A percentile compares a stretch with the other conserved stretches of the same genome.
phyloP scores from a whole-genome alignment of 2,888 invertebrate species.

The Chloromyia formosa region DNA sequence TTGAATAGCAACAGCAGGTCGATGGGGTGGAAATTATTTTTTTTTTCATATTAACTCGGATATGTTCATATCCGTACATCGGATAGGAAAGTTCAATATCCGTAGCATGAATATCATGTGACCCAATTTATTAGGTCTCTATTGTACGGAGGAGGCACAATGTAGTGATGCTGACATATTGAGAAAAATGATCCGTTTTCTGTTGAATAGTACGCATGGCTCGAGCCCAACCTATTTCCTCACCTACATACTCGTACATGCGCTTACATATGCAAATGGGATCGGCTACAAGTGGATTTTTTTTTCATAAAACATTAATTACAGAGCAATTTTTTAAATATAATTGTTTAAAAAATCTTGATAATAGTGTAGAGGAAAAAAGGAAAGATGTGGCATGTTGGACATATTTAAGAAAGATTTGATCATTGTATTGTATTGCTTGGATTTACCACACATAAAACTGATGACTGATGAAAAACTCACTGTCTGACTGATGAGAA shows the following conservation, averaged over 20 bases:
- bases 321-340: too few relatives aligned
- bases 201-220: too few relatives aligned
- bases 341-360: too few relatives aligned
- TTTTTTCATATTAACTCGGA: not conserved
- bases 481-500: too few relatives aligned
- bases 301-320: too few relatives aligned
- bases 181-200: too few relatives aligned
- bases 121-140: not conserved
- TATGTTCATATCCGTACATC: not conserved
- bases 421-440: not conserved
- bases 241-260: not conserved
- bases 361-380: too few relatives aligned
- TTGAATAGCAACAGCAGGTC: not conserved
- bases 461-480: too few relatives aligned
- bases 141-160: not conserved
- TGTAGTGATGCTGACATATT: not conserved
- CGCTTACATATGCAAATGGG: not conserved
- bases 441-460: too few relatives aligned
- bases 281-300: too few relatives aligned
- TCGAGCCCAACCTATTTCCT: not conserved
- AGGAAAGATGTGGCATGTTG: too few relatives aligned
- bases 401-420: not conserved
- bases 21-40: not conserved
- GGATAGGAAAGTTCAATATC: slow-evolving; percentile 32
- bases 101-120: slow-evolving; percentile 21